Conservation (phyloP, 2,797 vertebrate genomes). For the Anguilla obscura region DNA sequence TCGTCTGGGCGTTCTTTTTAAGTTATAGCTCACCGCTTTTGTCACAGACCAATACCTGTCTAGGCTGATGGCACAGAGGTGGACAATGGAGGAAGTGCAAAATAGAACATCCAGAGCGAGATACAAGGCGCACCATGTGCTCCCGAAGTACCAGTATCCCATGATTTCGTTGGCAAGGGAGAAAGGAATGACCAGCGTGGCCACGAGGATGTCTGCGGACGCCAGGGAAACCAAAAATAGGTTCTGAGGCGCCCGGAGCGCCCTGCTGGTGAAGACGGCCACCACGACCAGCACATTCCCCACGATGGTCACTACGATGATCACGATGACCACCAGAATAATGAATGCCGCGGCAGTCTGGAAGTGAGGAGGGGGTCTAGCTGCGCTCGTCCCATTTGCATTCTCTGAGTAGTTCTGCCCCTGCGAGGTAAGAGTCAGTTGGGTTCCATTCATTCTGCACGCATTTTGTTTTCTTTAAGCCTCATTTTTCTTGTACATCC, state of each 20-base stretch:
- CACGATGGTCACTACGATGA: constrained; percentile 80
- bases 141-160: constrained; percentile 90
- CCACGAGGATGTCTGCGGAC: constrained; percentile 88
- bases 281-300: constrained; percentile 85
- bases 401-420: constrained; percentile 65
- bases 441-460: constrained; percentile 69
- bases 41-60: constrained; percentile 92
- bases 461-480: constrained; percentile 43
- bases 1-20: constrained; percentile 80
- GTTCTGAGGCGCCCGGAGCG: constrained; percentile 86
- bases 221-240: constrained; percentile 89
- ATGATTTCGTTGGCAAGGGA: constrained; percentile 87
- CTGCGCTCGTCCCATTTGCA: constrained; percentile 59
- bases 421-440: constrained; percentile 39
- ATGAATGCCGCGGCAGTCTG: constrained; percentile 71
- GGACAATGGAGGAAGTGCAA: constrained; percentile 89
- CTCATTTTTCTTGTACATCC: background rate
- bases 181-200: constrained; percentile 86
- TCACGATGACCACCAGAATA: constrained; percentile 74
- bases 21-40: constrained; percentile 83
- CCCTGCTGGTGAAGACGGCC: constrained; percentile 83
- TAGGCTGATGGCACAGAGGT: constrained; percentile 89
- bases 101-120: constrained; percentile 86
- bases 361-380: constrained; percentile 59
- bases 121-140: constrained; percentile 87